A percentile compares a stretch with the other conserved stretches of the same genome.
Conservation (phyloP, 2,888 invertebrate species). For the Ennomos quercinarius region DNA sequence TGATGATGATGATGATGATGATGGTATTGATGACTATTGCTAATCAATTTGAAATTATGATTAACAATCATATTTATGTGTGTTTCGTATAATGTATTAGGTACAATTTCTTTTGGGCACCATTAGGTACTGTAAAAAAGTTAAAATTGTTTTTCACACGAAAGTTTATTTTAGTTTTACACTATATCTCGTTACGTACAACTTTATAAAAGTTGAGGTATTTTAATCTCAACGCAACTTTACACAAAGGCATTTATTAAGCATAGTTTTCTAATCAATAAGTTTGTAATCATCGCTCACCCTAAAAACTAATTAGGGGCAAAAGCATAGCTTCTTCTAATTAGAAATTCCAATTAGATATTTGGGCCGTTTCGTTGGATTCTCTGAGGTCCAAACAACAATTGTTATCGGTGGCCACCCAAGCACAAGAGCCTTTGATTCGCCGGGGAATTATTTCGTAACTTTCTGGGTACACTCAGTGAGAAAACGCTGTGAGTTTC, state of each 20-base stretch:
- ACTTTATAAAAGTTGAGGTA: slow-evolving; percentile 2
- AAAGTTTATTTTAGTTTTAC: too few relatives aligned
- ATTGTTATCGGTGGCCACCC: slow-evolving; percentile 77
- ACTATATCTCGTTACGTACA: neutral
- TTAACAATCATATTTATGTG: too few relatives aligned
- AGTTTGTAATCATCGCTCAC: slow-evolving; percentile 58
- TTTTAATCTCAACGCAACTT: slow-evolving; percentile 8
- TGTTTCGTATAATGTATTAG: too few relatives aligned
- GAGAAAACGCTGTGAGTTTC: slow-evolving; percentile 14
- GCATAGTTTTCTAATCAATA: slow-evolving; percentile 40
- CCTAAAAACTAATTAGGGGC: slow-evolving; percentile 70
- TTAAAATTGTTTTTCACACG: too few relatives aligned
- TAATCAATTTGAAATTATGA: too few relatives aligned
- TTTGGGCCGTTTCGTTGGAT: slow-evolving; percentile 59
- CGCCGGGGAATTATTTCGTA: slow-evolving; percentile 64
- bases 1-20: too few relatives aligned
- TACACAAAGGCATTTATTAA: slow-evolving; percentile 22
- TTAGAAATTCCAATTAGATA: slow-evolving; percentile 84
- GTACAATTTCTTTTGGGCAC: too few relatives aligned
- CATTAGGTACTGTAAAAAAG: too few relatives aligned
- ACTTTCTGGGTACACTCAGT: slow-evolving; percentile 38
- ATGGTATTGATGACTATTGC: too few relatives aligned
- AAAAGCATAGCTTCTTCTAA: slow-evolving; percentile 61
- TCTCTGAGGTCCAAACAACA: slow-evolving; percentile 73
- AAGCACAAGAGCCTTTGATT: slow-evolving; percentile 70